Evolutionary conservation across 1,140 invertebrate genomes (phyloP).

Genomic region (Drosophila sp.): DNA sequence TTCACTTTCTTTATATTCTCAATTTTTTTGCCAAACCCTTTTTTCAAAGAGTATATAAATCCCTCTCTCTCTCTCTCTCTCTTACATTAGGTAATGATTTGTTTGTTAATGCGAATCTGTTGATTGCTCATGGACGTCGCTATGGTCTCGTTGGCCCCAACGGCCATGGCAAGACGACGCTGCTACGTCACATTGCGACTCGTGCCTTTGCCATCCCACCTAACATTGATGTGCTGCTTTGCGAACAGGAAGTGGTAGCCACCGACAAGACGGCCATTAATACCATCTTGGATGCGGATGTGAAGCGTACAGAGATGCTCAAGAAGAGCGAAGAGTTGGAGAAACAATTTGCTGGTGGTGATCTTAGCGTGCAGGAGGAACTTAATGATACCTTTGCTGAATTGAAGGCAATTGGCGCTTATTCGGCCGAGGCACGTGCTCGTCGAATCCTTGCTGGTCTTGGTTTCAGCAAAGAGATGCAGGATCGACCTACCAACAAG

Average conservation of each 20-base stretch:
- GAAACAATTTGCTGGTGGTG: constrained; percentile 87
- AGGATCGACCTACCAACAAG: constrained; percentile 96
- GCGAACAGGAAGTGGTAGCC: constrained; percentile 99
- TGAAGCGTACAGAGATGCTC: constrained; percentile 92
- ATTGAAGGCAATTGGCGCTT: constrained; percentile 97
- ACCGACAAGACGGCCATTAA: constrained; percentile 96
- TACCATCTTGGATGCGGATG: constrained; percentile 96
- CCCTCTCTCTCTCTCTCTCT: background rate
- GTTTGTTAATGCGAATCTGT: constrained; percentile 97
- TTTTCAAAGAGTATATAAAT: too few species aligned
- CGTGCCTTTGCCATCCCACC: constrained; percentile 96
- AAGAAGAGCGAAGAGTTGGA: constrained; percentile 94
- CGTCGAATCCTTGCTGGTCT: constrained; percentile 98
- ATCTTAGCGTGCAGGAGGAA: constrained; percentile 89
- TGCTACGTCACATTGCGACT: constrained; percentile 96
- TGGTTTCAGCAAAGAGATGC: constrained; percentile 97
- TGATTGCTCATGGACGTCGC: constrained; percentile 96
- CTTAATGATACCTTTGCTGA: constrained; percentile 98
- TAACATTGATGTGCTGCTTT: constrained; percentile 98
- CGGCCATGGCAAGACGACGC: constrained; percentile 99
- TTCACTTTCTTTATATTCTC: background rate
- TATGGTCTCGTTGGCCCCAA: constrained; percentile 99
- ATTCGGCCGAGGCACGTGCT: constrained; percentile 97
- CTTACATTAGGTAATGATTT: constrained; percentile 93
- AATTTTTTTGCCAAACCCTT: too few species aligned